Base-by-base conservation (phyloP, 2,888 invertebrate species). In the Chalcis sispes region DNA sequence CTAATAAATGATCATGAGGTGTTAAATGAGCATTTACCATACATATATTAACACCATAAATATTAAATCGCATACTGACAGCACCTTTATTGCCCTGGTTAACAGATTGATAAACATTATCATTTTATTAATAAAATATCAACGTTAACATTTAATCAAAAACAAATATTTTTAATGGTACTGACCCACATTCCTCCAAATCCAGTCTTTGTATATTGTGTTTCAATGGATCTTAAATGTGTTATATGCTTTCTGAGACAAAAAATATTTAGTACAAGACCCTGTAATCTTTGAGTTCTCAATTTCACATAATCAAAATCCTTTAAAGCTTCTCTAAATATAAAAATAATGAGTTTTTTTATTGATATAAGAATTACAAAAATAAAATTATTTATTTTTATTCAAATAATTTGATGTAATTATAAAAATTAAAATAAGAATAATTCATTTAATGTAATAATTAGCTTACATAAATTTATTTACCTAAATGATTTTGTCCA, bases 61-160 rank as follows among this genome's bases (percentile, higher is more conserved):
- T 91, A 83, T 94, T 95, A 84, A 98, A 92, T 74, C 98, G 91
- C 67, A 97, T 91, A 86, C 95, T 96, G 0, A 97, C 95, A 2
- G 96, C 98, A 23, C 98, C 98, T 91, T 98, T 98, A 89, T 98
- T 98, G 32, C 98, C 98, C 97, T 97, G 88, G 29, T 91, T 90
- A 36, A 61, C 10, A 46, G 15, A 67, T 58, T 64, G 50, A 62
- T 64, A 2, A 36, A 23, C 36, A 50, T 27, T 25, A 2, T 59
- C 20, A 4, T 18, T 36, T 50, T 46, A 46, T 50, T 5, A 50
- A 50, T 20, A 50, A 20, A 20, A 50, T 46, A 15, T 46, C 32
- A 5, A 32, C n/a, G n/a, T n/a, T n/a, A n/a, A n/a, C n/a, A 32
- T 46, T 5, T 46, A 46, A n/a, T 46, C 23, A 48, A 46, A n/a